Conservation (phyloP, 2,797 vertebrate species). For the Leptoclinus maculatus region DNA sequence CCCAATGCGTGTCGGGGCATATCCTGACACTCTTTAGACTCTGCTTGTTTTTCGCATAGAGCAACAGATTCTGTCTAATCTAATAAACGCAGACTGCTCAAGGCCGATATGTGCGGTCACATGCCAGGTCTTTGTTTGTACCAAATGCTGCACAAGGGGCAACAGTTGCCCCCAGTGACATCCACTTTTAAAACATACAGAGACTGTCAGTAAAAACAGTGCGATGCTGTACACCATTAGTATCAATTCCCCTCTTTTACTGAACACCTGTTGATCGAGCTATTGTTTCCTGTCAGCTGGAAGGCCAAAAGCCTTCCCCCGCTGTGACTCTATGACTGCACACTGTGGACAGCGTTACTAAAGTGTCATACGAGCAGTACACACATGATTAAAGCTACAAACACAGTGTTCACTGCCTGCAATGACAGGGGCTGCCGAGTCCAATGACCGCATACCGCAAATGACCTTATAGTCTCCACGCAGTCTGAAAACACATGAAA, state of each 20-base stretch:
- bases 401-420: neutral
- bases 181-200: constrained; percentile 16
- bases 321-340: neutral
- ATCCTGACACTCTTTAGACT: constrained; percentile 44
- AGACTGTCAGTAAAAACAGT: constrained; percentile 9
- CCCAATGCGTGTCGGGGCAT: constrained; percentile 56
- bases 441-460: constrained; percentile 27
- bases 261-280: constrained; percentile 33
- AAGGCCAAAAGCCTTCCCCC: constrained; percentile 1
- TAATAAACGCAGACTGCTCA: constrained; percentile 65
- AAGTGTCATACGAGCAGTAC: constrained; percentile 12
- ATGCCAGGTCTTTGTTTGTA: constrained; percentile 57
- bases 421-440: constrained; percentile 8
- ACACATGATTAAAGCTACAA: constrained; percentile 27
- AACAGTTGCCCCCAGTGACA: constrained; percentile 13
- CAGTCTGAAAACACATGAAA: constrained; percentile 50
- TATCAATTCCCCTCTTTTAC: neutral
- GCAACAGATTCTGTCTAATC: constrained; percentile 63
- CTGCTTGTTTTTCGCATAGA: constrained; percentile 53
- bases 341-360: neutral
- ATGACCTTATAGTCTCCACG: constrained; percentile 20
- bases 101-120: constrained; percentile 63
- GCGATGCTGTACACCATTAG: neutral
- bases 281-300: constrained; percentile 29
- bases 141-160: constrained; percentile 23